Percentiles rank a stretch among this genome's conserved stretches.
Conservation (phyloP, 2,797 vertebrate species). For the Serranus cabrilla region DNA sequence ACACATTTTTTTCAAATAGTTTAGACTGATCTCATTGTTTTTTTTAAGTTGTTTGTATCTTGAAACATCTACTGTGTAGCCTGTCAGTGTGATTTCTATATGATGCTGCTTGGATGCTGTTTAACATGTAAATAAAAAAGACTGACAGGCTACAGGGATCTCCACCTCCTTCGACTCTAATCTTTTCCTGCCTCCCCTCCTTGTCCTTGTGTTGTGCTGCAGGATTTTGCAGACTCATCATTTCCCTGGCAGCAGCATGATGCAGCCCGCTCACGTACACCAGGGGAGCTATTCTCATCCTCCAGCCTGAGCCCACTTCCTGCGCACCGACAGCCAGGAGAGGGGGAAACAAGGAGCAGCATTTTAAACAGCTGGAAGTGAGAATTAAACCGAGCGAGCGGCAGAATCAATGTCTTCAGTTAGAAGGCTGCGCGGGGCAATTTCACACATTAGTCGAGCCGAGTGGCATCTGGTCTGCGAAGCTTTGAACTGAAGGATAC, state of each 20-base stretch:
- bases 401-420: background rate
- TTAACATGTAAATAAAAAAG: background rate
- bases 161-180: conserved; percentile 21
- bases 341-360: conserved; percentile 31
- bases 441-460: conserved; percentile 3
- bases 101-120: background rate
- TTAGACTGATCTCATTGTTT: background rate
- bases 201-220: conserved; percentile 61
- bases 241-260: conserved; percentile 57
- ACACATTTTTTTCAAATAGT: background rate
- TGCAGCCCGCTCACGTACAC: conserved; percentile 50
- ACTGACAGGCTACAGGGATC: conserved; percentile 9
- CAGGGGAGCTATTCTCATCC: conserved; percentile 59
- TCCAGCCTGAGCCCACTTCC: conserved; percentile 28
- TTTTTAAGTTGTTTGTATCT: background rate
- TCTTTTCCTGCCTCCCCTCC: conserved; percentile 43
- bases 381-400: conserved; percentile 7
- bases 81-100: conserved; percentile 4
- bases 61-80: background rate
- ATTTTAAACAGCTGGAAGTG: conserved; percentile 53
- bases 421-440: background rate
- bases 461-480: conserved; percentile 15
- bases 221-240: conserved; percentile 77
- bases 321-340: conserved; percentile 43
- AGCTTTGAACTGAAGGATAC: conserved; percentile 20